A percentile compares a stretch with the other conserved stretches of the same genome.
Conservation (phyloP, 1,140 invertebrate species). For the Leptinotarsa texana region DNA sequence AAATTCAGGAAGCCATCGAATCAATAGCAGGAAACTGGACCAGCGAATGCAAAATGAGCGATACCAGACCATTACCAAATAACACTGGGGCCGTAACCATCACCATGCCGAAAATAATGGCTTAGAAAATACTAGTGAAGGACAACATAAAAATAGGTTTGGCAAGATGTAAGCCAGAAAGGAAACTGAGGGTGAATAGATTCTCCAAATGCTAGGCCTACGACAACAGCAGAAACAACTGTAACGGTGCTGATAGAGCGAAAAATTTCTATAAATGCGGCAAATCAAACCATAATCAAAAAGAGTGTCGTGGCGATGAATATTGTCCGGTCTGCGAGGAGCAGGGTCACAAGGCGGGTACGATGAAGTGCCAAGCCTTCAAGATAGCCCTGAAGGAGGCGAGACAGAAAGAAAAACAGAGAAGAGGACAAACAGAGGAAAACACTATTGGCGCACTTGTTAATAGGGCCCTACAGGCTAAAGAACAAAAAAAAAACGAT, state of each 20-base stretch:
- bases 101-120: not conserved
- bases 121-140: too few species aligned
- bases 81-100: not conserved
- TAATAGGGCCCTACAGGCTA: too few species aligned
- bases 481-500: too few species aligned
- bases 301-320: not conserved
- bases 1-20: not conserved
- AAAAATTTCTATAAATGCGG: not conserved
- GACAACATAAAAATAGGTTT: not conserved
- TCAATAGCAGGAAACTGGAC: not conserved
- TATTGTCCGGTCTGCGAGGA: not conserved
- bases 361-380: too few species aligned
- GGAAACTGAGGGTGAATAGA: not conserved
- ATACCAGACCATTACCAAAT: not conserved
- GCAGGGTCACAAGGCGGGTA: too few species aligned
- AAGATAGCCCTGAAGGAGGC: too few species aligned
- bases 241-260: not conserved
- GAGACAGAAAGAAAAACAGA: too few species aligned
- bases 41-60: not conserved
- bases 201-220: constrained; percentile 2
- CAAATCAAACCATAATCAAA: not conserved
- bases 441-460: too few species aligned
- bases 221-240: not conserved
- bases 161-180: not conserved
- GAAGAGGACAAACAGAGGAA: too few species aligned